These are phyloP conservation scores for Malaclemys terrapin DNA, from an alignment of 2,113 vertebrate genomes.

Conservation along the genomic window DNA sequence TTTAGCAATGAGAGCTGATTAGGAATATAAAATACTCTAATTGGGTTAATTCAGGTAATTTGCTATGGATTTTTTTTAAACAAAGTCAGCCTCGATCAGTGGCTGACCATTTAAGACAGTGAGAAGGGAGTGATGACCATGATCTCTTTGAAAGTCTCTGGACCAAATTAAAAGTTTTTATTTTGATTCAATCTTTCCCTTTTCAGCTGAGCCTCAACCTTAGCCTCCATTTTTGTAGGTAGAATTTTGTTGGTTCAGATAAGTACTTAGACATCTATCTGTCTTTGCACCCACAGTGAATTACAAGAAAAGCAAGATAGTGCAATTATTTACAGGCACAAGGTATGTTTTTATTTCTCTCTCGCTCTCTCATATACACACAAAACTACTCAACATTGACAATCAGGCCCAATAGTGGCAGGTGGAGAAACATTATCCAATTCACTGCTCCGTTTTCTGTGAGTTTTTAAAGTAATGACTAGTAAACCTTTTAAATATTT, in stretches of 20 bases:
- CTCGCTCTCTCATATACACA: not conserved
- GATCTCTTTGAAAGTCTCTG: not conserved
- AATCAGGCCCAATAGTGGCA: not conserved
- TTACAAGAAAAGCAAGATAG: not conserved
- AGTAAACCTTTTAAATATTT: not conserved
- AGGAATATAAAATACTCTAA: not conserved
- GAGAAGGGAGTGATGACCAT: not conserved
- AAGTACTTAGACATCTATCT: not conserved
- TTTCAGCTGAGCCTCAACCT: not conserved
- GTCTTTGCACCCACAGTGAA: not conserved
- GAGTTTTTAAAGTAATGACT: not conserved
- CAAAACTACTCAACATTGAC: not conserved
- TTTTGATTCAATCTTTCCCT: not conserved
- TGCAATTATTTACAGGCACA: not conserved
- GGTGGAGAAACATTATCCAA: not conserved
- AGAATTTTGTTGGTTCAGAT: not conserved
- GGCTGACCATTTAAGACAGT: not conserved
- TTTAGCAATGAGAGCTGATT: not conserved
- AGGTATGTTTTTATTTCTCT: not conserved
- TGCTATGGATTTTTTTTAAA: not conserved
- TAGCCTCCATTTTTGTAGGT: not conserved
- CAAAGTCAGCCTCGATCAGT: not conserved
- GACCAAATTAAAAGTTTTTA: not conserved
- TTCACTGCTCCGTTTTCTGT: not conserved
- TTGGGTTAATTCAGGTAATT: not conserved